A percentile compares a stretch with the other conserved stretches of the same genome.
phyloP scores from a whole-genome alignment of 1,140 invertebrate genomes.

The Drosophila takahashii region DNA sequence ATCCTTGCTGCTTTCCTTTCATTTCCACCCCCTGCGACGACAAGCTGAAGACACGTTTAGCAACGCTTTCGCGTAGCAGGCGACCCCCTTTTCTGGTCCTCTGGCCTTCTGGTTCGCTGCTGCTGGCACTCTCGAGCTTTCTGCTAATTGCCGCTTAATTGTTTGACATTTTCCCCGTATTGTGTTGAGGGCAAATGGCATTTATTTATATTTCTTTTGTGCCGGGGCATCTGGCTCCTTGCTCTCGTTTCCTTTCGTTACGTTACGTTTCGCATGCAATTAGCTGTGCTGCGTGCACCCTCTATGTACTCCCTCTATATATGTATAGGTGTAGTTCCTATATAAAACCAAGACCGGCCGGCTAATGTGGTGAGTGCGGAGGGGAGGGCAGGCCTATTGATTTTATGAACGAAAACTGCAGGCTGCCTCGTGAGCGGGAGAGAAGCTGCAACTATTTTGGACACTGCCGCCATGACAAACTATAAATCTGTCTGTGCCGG shows the following conservation, averaged over 20 bases:
- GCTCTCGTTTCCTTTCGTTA: constrained; percentile 5
- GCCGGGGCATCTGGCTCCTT: constrained; percentile 20
- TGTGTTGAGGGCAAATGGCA: constrained; percentile 48
- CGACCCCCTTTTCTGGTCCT: background rate
- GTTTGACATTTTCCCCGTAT: constrained; percentile 70
- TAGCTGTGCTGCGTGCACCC: constrained; percentile 30
- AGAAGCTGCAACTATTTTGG: constrained; percentile 69
- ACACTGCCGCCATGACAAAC: constrained; percentile 69
- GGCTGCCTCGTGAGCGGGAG: constrained; percentile 32
- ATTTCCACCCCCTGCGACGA: constrained; percentile 31
- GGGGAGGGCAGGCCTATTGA: constrained; percentile 57
- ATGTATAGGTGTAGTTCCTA: constrained; percentile 14
- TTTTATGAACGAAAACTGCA: constrained; percentile 72
- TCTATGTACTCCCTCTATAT: constrained; percentile 1
- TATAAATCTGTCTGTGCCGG: constrained; percentile 80
- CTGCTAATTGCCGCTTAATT: constrained; percentile 76
- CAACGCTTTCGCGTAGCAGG: constrained; percentile 60
- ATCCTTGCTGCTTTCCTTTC: background rate
- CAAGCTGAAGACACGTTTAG: constrained; percentile 75
- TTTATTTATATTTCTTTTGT: constrained; percentile 63
- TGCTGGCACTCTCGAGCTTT: constrained; percentile 44
- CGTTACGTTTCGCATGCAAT: constrained; percentile 32
- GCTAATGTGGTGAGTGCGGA: constrained; percentile 26
- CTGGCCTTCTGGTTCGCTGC: constrained; percentile 17
- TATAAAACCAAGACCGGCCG: constrained; percentile 63